Evolutionary conservation across 2,113 vertebrate genomes (phyloP).

Genomic region (Mormoops blainvillei): DNA sequence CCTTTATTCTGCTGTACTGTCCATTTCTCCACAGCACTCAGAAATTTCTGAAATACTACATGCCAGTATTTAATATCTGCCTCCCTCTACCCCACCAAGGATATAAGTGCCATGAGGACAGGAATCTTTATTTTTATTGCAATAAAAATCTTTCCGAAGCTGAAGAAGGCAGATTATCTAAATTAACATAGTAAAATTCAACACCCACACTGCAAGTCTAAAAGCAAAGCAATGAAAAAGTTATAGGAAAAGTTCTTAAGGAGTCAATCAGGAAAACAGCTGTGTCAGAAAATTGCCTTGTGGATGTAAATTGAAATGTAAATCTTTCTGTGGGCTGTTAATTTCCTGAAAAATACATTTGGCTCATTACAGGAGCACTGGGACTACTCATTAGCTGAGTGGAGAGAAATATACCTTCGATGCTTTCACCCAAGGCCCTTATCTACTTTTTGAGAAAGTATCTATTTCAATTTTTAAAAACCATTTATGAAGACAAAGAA

Average conservation of each 20-base stretch:
- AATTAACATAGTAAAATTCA: neutral
- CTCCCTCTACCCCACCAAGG: neutral
- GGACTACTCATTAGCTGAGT: conserved; percentile 8
- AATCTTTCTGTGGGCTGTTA: conserved; percentile 25
- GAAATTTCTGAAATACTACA: neutral
- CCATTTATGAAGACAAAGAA: neutral
- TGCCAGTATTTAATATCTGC: neutral
- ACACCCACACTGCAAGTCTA: neutral
- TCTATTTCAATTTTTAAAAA: conserved; percentile 23
- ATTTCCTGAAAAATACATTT: conserved; percentile 42
- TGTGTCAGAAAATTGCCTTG: conserved; percentile 30
- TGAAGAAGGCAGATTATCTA: neutral
- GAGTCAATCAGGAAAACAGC: conserved; percentile 41
- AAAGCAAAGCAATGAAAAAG: conserved; percentile 35
- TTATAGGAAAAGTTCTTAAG: conserved; percentile 34
- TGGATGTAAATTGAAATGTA: conserved; percentile 45
- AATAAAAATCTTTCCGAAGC: neutral
- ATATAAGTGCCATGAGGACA: neutral
- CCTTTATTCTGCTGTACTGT: neutral
- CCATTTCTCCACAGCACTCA: neutral
- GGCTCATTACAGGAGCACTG: conserved; percentile 7
- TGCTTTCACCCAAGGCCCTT: neutral
- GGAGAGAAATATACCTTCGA: neutral
- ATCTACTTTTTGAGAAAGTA: conserved; percentile 25
- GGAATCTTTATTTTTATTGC: neutral